Evolutionary conservation across 2,888 invertebrate species (phyloP).

Genomic region (Cerastoderma edule): DNA sequence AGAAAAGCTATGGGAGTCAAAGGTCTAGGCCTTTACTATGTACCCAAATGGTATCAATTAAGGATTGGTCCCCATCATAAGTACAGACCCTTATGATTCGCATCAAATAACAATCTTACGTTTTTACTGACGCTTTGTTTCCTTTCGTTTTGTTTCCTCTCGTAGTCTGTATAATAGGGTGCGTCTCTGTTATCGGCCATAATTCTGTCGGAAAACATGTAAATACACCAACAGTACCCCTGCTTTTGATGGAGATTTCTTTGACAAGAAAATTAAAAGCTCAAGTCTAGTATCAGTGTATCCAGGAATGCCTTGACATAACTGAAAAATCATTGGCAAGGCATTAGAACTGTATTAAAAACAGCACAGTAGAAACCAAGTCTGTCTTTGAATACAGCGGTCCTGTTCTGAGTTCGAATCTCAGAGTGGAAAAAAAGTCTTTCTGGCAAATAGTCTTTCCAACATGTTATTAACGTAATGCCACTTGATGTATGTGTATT

Average conservation of each 20-base stretch:
- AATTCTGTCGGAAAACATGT: neutral
- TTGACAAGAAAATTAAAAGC: no score
- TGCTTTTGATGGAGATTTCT: no score
- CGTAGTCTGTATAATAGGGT: conserved; percentile 15
- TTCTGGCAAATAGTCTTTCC: no score
- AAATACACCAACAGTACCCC: neutral
- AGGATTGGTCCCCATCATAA: neutral
- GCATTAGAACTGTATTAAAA: neutral
- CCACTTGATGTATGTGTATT: no score
- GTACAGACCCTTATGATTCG: neutral
- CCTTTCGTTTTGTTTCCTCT: conserved; percentile 16
- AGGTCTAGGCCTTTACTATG: neutral
- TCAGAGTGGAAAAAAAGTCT: no score
- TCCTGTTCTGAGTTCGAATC: no score
- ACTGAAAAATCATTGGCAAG: neutral
- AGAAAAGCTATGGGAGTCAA: neutral
- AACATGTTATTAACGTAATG: no score
- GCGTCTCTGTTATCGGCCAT: conserved; percentile 19
- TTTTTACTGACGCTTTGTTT: conserved; percentile 22
- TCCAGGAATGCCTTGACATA: no score
- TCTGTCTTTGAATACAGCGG: neutral
- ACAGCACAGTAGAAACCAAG: neutral
- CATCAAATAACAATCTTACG: neutral
- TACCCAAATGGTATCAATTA: neutral
- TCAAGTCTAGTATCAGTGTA: no score